Evolutionary conservation across 2,113 vertebrate species (phyloP), one percentile per base, ranked within the genome.

Genomic region (Morone chrysops): DNA sequence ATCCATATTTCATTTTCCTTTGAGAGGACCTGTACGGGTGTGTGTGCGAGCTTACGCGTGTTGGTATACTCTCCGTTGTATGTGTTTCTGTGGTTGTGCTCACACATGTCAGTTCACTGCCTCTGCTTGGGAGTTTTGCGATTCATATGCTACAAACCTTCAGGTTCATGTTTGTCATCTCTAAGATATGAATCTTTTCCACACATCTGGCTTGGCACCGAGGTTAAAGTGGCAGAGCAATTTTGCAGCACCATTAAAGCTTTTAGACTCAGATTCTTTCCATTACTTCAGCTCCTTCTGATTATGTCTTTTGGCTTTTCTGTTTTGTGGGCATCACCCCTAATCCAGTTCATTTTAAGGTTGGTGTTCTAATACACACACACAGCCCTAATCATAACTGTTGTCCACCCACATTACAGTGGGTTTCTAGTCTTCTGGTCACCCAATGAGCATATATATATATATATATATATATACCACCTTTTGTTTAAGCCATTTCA

Each of bases 1-100:
- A 89, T 86, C 82, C 85, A 83, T 87, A 92, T 92, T 92, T 87
- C 54, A 87, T 93, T 91, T 92, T 90, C 92, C 89, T 94, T 90
- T 93, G 92, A 94, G 91, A 92, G 85, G 89, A 91, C 82, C 86
- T 93, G 91, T 85, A 78, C 70, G 72, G 73, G 48, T 80, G 75
- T 87, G 76, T 81, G 76, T 81, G 81, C 71, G 74, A 65, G 83
- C 84, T 73, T 84, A 79, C 83, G 83, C 59, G 62, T 85, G 91
- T 85, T 76, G 51, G 70, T 77, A 72, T 87, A 40, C 53, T 25
- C 69, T 72, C 62, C 9, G 47, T 83, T 80, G 71, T 87, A 62
- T 59, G 68, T 80, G 66, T 78, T 67, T 38, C 71, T 84, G 85
- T 86, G 62, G 53, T 6, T 84, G 70, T 83, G 56, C 78, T 70